These are phyloP conservation scores for Drosophila repletoides DNA, from an alignment of 1,140 invertebrate species.

Conservation along the genomic window DNA sequence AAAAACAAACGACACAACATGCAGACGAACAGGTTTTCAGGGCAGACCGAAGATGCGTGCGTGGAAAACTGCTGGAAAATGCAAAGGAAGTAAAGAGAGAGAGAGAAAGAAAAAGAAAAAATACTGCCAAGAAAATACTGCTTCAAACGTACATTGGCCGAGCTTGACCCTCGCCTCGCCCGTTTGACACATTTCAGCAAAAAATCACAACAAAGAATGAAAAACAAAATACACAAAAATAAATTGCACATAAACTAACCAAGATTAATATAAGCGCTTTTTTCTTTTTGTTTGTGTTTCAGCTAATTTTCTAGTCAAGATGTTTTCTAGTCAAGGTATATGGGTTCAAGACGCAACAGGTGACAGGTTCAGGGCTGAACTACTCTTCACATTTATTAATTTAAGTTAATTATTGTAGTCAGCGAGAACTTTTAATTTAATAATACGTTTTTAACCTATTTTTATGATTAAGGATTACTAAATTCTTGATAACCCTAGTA, in stretches of 20 bases:
- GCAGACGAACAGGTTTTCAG: constrained; percentile 61
- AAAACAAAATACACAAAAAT: background rate
- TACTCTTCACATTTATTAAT: too few species aligned
- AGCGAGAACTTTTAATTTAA: too few species aligned
- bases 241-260: background rate
- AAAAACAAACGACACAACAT: constrained; percentile 17
- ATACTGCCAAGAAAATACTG: background rate
- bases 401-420: too few species aligned
- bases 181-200: constrained; percentile 57
- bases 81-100: constrained; percentile 18
- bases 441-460: too few species aligned
- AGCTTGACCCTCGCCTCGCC: constrained; percentile 51
- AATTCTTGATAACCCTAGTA: too few species aligned
- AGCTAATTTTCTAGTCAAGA: too few species aligned
- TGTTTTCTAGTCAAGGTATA: too few species aligned
- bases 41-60: constrained; percentile 46
- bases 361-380: too few species aligned
- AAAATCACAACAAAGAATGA: background rate
- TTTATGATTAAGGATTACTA: too few species aligned
- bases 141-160: constrained; percentile 39
- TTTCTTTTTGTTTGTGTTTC: background rate
- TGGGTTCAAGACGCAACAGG: too few species aligned
- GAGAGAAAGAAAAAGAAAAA: background rate
- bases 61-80: constrained; percentile 73
- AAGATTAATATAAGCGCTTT: too few species aligned